These are phyloP conservation scores for Aphaenogaster rudis DNA, from an alignment of 1,140 invertebrate genomes.

Conservation along the genomic window DNA sequence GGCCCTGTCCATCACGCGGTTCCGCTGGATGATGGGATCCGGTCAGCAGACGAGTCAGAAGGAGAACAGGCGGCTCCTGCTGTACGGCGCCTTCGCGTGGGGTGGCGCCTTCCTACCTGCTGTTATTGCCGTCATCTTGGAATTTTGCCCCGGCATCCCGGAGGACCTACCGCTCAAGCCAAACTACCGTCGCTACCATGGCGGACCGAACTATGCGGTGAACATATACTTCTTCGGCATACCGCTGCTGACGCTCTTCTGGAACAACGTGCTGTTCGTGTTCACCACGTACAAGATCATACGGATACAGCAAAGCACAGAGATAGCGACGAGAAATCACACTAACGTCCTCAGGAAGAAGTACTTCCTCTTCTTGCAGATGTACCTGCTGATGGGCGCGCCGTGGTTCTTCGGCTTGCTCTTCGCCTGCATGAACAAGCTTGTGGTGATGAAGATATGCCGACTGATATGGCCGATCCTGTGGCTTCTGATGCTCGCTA, in stretches of 20 bases:
- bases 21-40: constrained; percentile 73
- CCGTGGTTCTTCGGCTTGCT: constrained; percentile 82
- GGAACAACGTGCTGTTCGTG: constrained; percentile 79
- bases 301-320: constrained; percentile 75
- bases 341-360: constrained; percentile 73
- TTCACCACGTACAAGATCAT: constrained; percentile 79
- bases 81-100: constrained; percentile 76
- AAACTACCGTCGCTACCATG: constrained; percentile 74
- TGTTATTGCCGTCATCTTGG: constrained; percentile 73
- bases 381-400: constrained; percentile 82
- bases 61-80: constrained; percentile 71
- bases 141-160: constrained; percentile 76
- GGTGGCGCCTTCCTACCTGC: constrained; percentile 73
- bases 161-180: constrained; percentile 76
- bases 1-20: constrained; percentile 79
- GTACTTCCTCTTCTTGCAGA: constrained; percentile 78
- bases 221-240: constrained; percentile 80
- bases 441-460: constrained; percentile 78
- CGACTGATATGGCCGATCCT: constrained; percentile 78
- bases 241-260: constrained; percentile 75
- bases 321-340: constrained; percentile 76
- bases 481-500: constrained; percentile 77
- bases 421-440: constrained; percentile 77
- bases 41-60: constrained; percentile 48
- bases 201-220: constrained; percentile 72